These are phyloP conservation scores for Drymonia ruficornis DNA, from an alignment of 2,888 invertebrate species.

Conservation along the genomic window DNA sequence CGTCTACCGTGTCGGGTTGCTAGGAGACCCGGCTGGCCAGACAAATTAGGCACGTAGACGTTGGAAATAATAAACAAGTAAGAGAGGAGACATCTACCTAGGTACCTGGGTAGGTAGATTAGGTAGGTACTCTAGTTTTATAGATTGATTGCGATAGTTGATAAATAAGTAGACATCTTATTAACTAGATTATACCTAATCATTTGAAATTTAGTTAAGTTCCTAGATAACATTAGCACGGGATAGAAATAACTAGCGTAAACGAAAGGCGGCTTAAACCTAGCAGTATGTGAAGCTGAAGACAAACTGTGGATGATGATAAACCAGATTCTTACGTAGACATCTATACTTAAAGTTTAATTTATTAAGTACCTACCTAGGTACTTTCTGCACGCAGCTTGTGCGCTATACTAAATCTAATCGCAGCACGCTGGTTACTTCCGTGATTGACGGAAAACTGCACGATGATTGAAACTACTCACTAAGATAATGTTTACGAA, in stretches of 20 bases:
- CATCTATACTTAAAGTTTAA: no score
- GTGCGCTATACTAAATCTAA: neutral
- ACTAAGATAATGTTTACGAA: neutral
- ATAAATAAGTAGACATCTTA: no score
- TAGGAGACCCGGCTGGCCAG: constrained; percentile 27
- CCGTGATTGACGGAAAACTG: neutral
- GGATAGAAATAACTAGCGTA: neutral
- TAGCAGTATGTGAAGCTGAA: neutral
- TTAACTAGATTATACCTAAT: no score
- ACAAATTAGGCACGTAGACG: neutral
- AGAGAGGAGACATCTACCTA: neutral
- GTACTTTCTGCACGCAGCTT: neutral
- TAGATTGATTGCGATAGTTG: no score
- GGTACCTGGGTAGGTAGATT: no score
- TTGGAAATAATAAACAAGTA: neutral
- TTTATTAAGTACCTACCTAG: neutral
- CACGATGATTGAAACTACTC: neutral
- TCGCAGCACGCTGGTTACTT: neutral
- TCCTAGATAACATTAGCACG: neutral
- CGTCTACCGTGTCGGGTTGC: constrained; percentile 57
- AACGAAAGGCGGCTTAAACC: neutral
- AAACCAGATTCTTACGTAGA: no score
- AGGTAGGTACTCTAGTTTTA: neutral
- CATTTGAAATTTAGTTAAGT: no score
- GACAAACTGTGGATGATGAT: neutral